Evolutionary conservation across 2,797 vertebrate species (phyloP), one percentile per base, ranked within the genome.

Genomic region (Crenuchus spilurus): DNA sequence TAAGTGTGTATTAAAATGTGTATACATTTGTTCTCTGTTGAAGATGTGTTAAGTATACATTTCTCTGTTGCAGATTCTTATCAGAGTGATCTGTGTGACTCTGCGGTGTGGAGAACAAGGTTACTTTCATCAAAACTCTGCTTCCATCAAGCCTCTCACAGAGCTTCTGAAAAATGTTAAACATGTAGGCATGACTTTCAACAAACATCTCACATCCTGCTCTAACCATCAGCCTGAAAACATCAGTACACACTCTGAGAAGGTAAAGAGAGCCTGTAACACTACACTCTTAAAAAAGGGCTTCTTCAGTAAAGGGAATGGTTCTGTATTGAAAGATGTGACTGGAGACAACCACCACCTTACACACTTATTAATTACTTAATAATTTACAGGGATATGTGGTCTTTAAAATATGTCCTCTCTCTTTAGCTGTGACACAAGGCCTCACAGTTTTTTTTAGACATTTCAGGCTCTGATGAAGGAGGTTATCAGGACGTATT

Each of bases 31-130:
- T 37, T 37, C n/a, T n/a, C n/a, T n/a, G n/a, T 37, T 54, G 22
- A 10, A 1, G 28, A 14, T n/a, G 1, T 0, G 60, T 63, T n/a
- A n/a, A n/a, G n/a, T n/a, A n/a, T n/a, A n/a, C n/a, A 2, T 60
- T 70, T 74, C 58, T 68, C 39, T 82, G 16, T 75, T 79, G 6
- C 82, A 96, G 95, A 88, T 95, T 42, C 68, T 92, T n/a, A 57
- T 85, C 0, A n/a, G 68, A 31, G 91, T 93, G 0, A 35, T 88
- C 37, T n/a, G 35, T 3, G 88, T 90, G 6, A 91, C 91, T n/a
- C 85, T 92, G 81, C 82, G 81, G 80, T 80, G 80, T 72, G 84
- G 80, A 75, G 77, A 84, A 0, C 84, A 33, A 68, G 39, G 61
- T 2, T 76, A 85, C 57, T 87, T 90, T 44, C 83, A 86, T 28